Conservation (phyloP, 2,113 vertebrate species). For the Nipponia nippon region DNA sequence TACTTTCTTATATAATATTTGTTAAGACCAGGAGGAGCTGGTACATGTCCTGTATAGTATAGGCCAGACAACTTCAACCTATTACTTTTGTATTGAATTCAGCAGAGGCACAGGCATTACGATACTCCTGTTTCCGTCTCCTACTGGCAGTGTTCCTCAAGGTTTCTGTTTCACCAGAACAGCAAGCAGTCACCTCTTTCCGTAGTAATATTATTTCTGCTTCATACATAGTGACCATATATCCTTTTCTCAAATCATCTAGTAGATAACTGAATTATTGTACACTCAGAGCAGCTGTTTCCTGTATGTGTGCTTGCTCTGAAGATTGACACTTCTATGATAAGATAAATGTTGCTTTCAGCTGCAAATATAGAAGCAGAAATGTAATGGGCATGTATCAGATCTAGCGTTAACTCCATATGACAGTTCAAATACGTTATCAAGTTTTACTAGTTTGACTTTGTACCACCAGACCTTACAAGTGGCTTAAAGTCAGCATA, state of each 20-base stretch:
- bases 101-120: not conserved
- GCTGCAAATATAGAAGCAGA: not conserved
- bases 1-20: not conserved
- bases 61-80: not conserved
- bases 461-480: not conserved
- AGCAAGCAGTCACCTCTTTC: not conserved
- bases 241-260: not conserved
- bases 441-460: not conserved
- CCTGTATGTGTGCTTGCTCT: not conserved
- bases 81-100: not conserved
- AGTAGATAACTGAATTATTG: not conserved
- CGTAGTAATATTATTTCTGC: not conserved
- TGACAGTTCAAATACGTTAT: not conserved
- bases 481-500: not conserved
- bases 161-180: not conserved
- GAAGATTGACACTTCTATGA: not conserved
- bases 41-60: not conserved
- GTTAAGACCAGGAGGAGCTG: not conserved
- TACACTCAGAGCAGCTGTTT: not conserved
- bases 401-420: not conserved
- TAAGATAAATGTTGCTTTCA: not conserved
- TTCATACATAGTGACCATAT: too few relatives aligned
- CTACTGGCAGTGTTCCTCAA: not conserved
- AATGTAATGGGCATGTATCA: too few relatives aligned
- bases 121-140: not conserved